Percentiles rank a stretch among this genome's conserved stretches.
These are phyloP conservation scores for Porites lutea DNA, from an alignment of 64 coral and sea anemone species.

Conservation along the genomic window DNA sequence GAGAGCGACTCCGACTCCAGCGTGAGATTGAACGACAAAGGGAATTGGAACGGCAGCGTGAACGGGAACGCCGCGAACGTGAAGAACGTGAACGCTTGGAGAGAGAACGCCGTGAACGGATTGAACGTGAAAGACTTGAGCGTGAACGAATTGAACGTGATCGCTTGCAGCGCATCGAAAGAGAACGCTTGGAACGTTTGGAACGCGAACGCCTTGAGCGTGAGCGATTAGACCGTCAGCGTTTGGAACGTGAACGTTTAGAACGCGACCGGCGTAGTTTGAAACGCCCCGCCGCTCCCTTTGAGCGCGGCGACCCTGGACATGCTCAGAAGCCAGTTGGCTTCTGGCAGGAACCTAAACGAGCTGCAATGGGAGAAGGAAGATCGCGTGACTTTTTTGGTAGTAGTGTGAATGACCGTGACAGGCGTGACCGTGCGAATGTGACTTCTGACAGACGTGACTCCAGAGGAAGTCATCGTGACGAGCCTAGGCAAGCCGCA, in stretches of 20 bases:
- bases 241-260: conserved; percentile 85
- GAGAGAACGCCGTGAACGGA: conserved; percentile 93
- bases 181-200: conserved; percentile 89
- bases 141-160: conserved; percentile 94
- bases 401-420: conserved; percentile 63
- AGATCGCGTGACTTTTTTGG: conserved; percentile 86
- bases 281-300: conserved; percentile 72
- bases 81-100: conserved; percentile 90
- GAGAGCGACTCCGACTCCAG: conserved; percentile 64
- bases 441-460: conserved; percentile 78
- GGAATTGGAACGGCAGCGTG: conserved; percentile 90
- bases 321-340: conserved; percentile 71
- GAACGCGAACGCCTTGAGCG: conserved; percentile 96
- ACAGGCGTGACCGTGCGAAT: conserved; percentile 61
- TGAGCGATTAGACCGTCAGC: conserved; percentile 89
- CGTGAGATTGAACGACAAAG: conserved; percentile 77
- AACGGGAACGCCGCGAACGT: conserved; percentile 86
- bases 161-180: conserved; percentile 92
- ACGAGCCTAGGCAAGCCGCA: conserved; percentile 49
- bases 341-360: conserved; percentile 92
- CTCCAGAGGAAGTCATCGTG: conserved; percentile 83
- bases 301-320: conserved; percentile 57
- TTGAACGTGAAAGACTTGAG: conserved; percentile 92
- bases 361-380: conserved; percentile 69
- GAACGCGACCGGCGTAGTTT: conserved; percentile 79